A percentile compares a stretch with the other conserved stretches of the same genome.
phyloP scores from a whole-genome alignment of 2,113 vertebrate species.

The Gavialis gangeticus region DNA sequence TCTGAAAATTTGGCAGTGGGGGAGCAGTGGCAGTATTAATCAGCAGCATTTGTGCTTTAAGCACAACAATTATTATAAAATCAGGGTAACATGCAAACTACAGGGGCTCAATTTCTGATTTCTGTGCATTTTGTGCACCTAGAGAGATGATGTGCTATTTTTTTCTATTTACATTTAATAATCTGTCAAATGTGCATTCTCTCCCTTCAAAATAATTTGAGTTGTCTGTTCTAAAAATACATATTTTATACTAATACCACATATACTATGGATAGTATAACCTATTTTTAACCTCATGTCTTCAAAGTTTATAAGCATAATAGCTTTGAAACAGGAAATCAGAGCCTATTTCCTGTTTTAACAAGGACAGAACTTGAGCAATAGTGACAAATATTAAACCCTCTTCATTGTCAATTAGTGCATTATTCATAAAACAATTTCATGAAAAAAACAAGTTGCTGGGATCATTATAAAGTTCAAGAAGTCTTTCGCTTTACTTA shows the following conservation, averaged over 20 bases:
- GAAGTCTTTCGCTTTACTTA: slow-evolving; percentile 52
- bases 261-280: slow-evolving; percentile 1
- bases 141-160: background rate
- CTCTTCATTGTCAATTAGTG: slow-evolving; percentile 39
- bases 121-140: background rate
- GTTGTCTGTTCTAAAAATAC: background rate
- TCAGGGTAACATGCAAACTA: background rate
- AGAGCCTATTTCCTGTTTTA: slow-evolving; percentile 59
- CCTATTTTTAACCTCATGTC: slow-evolving; percentile 51
- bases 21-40: no score
- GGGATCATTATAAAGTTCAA: slow-evolving; percentile 37
- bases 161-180: slow-evolving; percentile 1
- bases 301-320: slow-evolving; percentile 54
- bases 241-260: background rate
- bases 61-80: background rate
- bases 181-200: background rate
- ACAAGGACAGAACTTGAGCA: slow-evolving; percentile 64
- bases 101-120: background rate
- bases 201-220: background rate
- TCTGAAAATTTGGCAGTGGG: no score
- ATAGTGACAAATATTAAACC: slow-evolving; percentile 50
- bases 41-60: background rate
- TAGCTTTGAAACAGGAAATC: slow-evolving; percentile 52
- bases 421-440: slow-evolving; percentile 17
- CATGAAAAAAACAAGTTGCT: slow-evolving; percentile 39